Evolutionary conservation across 2,888 invertebrate genomes (phyloP).

Genomic region (Tillus elongatus): DNA sequence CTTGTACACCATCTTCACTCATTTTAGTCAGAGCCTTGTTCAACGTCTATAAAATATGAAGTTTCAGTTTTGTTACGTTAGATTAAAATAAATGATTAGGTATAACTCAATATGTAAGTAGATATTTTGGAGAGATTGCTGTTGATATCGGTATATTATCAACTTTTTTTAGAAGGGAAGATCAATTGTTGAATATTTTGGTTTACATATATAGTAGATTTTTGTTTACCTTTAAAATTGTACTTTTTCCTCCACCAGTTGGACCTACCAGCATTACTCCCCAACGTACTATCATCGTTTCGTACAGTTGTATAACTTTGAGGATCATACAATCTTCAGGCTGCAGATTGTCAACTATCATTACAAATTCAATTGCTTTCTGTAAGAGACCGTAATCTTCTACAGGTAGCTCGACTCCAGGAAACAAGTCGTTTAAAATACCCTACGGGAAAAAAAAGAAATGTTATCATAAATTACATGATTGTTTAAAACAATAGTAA

Average conservation of each 20-base stretch:
- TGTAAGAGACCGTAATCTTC: constrained; percentile 72
- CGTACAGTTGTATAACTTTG: constrained; percentile 78
- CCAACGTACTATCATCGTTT: constrained; percentile 85
- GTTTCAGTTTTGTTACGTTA: no score
- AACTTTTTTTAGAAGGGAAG: no score
- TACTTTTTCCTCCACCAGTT: constrained; percentile 79
- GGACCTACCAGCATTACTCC: constrained; percentile 90
- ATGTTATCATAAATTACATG: no score
- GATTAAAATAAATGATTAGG: no score
- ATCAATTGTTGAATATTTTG: no score
- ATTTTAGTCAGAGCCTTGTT: constrained; percentile 61
- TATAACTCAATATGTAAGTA: no score
- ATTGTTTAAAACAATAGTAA: constrained; percentile 12
- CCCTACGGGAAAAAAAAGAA: no score
- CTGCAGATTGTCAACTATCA: constrained; percentile 55
- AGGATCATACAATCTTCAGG: constrained; percentile 55
- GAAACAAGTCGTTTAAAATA: constrained; percentile 83
- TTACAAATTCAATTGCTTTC: constrained; percentile 49
- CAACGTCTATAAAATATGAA: constrained; percentile 53
- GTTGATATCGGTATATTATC: no score
- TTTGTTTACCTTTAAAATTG: constrained; percentile 62
- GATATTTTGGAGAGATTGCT: no score
- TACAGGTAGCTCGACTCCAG: constrained; percentile 67
- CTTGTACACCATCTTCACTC: constrained; percentile 48
- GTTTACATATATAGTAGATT: no score